Percentiles rank a stretch among this genome's conserved stretches.
phyloP scores from a whole-genome alignment of 2,888 invertebrate genomes.

The Uloborus plumipes region DNA sequence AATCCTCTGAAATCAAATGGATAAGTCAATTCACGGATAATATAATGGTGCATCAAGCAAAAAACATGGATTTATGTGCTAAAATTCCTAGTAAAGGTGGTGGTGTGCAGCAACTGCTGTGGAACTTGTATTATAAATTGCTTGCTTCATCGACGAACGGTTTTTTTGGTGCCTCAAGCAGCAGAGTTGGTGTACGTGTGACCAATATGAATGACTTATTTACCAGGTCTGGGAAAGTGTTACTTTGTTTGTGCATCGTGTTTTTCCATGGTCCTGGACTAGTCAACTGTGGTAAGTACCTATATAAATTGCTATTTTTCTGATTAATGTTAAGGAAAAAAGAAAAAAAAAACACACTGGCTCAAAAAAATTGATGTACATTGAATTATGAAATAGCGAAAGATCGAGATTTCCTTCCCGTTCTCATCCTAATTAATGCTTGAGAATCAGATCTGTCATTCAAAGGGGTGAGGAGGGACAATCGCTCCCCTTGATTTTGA shows the following conservation, averaged over 20 bases:
- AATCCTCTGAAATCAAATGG: constrained; percentile 14
- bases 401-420: too few species aligned
- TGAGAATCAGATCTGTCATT: too few species aligned
- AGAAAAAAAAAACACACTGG: too few species aligned
- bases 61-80: constrained; percentile 49
- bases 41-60: constrained; percentile 10
- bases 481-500: too few species aligned
- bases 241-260: constrained; percentile 46
- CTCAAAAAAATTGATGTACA: too few species aligned
- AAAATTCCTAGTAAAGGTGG: constrained; percentile 42
- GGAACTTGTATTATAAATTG: constrained; percentile 40
- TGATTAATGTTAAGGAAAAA: too few species aligned
- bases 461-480: too few species aligned
- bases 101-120: constrained; percentile 8
- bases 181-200: constrained; percentile 1
- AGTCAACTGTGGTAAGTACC: constrained; percentile 57
- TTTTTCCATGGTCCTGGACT: constrained; percentile 46
- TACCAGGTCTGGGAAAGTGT: constrained; percentile 48
- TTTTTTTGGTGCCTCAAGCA: constrained; percentile 25
- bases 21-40: constrained; percentile 40
- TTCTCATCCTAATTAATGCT: too few species aligned
- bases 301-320: too few species aligned
- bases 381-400: too few species aligned
- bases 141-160: constrained; percentile 42
- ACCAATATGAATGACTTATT: constrained; percentile 36